phyloP scores from a whole-genome alignment of 2,888 invertebrate species.

The Drosophila cracens region DNA sequence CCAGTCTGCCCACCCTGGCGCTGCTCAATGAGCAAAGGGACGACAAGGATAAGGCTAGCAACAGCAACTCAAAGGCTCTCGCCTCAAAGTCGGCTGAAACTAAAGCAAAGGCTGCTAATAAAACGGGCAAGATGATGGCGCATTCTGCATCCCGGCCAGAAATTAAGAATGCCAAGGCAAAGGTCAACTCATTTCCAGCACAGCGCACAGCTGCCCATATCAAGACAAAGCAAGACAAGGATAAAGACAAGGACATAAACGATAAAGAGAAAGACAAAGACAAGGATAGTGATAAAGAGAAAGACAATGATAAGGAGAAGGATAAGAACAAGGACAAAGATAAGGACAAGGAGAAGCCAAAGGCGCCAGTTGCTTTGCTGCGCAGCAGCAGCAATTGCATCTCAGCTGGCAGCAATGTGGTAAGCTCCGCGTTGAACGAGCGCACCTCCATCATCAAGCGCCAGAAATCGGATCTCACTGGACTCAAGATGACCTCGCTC shows the following conservation, averaged over 20 bases:
- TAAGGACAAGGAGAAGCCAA: slow-evolving; percentile 20
- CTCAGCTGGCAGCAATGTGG: slow-evolving; percentile 10
- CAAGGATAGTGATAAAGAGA: slow-evolving; percentile 22
- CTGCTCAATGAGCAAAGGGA: slow-evolving; percentile 83
- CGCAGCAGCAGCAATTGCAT: slow-evolving; percentile 41
- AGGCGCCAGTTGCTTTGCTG: slow-evolving; percentile 12
- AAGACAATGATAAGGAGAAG: slow-evolving; percentile 27
- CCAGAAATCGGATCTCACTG: slow-evolving; percentile 88
- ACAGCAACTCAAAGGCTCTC: neutral
- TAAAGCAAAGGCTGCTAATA: slow-evolving; percentile 32
- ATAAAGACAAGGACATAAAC: slow-evolving; percentile 47
- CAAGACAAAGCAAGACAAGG: slow-evolving; percentile 51
- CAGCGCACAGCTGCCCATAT: slow-evolving; percentile 44
- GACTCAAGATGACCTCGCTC: slow-evolving; percentile 86
- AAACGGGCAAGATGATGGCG: slow-evolving; percentile 35
- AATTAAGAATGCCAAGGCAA: slow-evolving; percentile 84
- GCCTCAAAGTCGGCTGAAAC: neutral
- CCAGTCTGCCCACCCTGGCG: slow-evolving; percentile 91
- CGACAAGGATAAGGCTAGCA: slow-evolving; percentile 75
- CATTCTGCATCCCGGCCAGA: slow-evolving; percentile 72
- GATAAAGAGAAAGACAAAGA: slow-evolving; percentile 21
- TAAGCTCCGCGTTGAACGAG: slow-evolving; percentile 23
- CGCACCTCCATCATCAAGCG: slow-evolving; percentile 83
- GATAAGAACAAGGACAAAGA: slow-evolving; percentile 26
- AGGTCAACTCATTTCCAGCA: slow-evolving; percentile 82